A percentile compares a stretch with the other conserved stretches of the same genome.
phyloP scores from a whole-genome alignment of 1,140 invertebrate genomes.

The Berghia stephanieae region DNA sequence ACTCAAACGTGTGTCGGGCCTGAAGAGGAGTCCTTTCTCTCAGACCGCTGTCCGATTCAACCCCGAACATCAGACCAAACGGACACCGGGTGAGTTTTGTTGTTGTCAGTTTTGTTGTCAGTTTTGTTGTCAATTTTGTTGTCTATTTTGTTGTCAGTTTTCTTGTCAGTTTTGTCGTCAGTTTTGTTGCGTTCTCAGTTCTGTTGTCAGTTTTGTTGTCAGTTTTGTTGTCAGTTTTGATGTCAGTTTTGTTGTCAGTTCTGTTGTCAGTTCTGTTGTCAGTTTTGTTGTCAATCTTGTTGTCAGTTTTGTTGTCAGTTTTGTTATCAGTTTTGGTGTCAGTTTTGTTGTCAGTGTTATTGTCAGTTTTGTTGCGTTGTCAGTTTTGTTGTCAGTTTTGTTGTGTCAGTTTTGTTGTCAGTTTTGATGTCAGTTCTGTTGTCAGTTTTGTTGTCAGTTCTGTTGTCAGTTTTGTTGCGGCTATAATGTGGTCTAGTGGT shows the following conservation, averaged over 20 bases:
- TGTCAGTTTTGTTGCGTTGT: not conserved
- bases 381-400: not conserved
- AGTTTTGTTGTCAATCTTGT: not conserved
- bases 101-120: not conserved
- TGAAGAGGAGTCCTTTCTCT: conserved; percentile 65
- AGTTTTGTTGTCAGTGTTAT: not conserved
- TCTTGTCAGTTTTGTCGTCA: not conserved
- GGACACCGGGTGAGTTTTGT: conserved; percentile 50
- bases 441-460: not conserved
- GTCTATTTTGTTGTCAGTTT: not conserved
- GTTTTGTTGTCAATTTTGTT: not conserved
- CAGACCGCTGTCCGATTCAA: conserved; percentile 64
- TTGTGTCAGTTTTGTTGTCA: not conserved
- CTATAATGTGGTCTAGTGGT: too few relatives aligned
- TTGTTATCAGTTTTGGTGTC: not conserved
- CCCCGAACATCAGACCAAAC: conserved; percentile 38
- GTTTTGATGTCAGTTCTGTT: not conserved
- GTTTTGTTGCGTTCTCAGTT: not conserved
- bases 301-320: not conserved
- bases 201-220: not conserved
- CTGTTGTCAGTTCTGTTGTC: not conserved
- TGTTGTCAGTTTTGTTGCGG: too few relatives aligned
- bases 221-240: not conserved
- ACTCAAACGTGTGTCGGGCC: conserved; percentile 56
- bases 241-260: too few relatives aligned